Evolutionary conservation across 2,113 vertebrate genomes (phyloP).

Genomic region (Callopanchax toddi): DNA sequence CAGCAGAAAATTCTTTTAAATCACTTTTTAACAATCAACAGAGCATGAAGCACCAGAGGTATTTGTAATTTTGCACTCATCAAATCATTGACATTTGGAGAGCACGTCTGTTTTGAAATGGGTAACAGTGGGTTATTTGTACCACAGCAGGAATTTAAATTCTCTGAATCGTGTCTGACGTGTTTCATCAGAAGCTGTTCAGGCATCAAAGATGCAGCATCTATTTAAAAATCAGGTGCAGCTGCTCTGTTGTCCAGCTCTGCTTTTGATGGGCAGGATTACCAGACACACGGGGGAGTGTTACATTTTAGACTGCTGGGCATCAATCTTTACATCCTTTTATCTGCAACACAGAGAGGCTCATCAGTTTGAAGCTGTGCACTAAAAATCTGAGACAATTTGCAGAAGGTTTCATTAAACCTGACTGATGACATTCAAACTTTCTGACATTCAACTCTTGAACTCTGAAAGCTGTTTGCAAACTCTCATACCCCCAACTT

Average conservation of each 20-base stretch:
- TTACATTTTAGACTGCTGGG: slow-evolving; percentile 41
- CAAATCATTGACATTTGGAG: no score
- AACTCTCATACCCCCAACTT: slow-evolving; percentile 9
- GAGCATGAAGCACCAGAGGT: neutral
- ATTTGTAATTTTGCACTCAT: neutral
- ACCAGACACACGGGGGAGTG: slow-evolving; percentile 32
- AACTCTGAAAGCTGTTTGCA: slow-evolving; percentile 23
- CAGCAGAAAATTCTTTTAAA: no score
- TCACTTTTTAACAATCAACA: no score
- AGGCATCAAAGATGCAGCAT: slow-evolving; percentile 36
- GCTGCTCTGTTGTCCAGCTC: slow-evolving; percentile 38
- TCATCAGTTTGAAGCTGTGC: neutral
- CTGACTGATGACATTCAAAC: slow-evolving; percentile 20
- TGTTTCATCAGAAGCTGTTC: slow-evolving; percentile 31
- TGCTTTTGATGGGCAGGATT: slow-evolving; percentile 51
- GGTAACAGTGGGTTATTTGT: slow-evolving; percentile 7
- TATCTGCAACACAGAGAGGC: neutral
- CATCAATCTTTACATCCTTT: slow-evolving; percentile 30
- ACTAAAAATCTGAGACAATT: neutral
- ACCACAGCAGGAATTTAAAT: neutral
- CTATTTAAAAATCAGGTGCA: slow-evolving; percentile 26
- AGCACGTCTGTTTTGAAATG: neutral
- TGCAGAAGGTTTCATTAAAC: slow-evolving; percentile 7
- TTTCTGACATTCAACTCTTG: slow-evolving; percentile 29
- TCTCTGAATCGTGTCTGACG: slow-evolving; percentile 12